Evolutionary conservation across 2,888 invertebrate genomes (phyloP).

Genomic region (Clivina fossor): DNA sequence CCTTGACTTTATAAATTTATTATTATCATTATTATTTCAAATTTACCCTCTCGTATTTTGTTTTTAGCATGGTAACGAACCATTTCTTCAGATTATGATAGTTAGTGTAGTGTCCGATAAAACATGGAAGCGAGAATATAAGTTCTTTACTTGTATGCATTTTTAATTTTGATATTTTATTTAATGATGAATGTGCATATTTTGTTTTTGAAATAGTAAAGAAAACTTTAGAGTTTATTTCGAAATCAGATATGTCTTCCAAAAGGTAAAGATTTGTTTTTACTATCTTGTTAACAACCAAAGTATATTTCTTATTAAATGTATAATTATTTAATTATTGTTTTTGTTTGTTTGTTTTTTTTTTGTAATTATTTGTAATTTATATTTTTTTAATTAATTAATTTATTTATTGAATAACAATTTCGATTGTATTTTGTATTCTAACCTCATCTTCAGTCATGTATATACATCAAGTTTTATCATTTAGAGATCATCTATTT

Average conservation of each 20-base stretch:
- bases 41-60: too few species aligned
- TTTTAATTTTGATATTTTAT: constrained; percentile 30
- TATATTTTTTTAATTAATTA: background rate
- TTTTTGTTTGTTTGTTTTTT: constrained; percentile 9
- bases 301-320: constrained; percentile 9
- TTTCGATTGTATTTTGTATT: background rate
- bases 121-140: constrained; percentile 23
- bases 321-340: constrained; percentile 15
- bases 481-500: background rate
- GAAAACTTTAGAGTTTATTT: constrained; percentile 23
- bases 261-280: constrained; percentile 47
- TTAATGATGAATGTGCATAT: constrained; percentile 31
- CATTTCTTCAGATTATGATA: constrained; percentile 18
- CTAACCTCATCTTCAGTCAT: background rate
- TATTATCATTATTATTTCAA: too few species aligned
- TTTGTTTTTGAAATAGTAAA: constrained; percentile 27
- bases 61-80: constrained; percentile 14
- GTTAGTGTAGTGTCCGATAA: constrained; percentile 17
- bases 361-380: background rate
- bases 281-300: constrained; percentile 4
- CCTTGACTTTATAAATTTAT: too few species aligned
- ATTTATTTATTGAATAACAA: background rate
- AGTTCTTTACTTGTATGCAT: constrained; percentile 19
- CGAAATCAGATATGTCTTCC: constrained; percentile 49
- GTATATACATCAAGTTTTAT: background rate